Evolutionary conservation across 2,113 vertebrate genomes (phyloP).

Genomic region (Myodes glareolus): DNA sequence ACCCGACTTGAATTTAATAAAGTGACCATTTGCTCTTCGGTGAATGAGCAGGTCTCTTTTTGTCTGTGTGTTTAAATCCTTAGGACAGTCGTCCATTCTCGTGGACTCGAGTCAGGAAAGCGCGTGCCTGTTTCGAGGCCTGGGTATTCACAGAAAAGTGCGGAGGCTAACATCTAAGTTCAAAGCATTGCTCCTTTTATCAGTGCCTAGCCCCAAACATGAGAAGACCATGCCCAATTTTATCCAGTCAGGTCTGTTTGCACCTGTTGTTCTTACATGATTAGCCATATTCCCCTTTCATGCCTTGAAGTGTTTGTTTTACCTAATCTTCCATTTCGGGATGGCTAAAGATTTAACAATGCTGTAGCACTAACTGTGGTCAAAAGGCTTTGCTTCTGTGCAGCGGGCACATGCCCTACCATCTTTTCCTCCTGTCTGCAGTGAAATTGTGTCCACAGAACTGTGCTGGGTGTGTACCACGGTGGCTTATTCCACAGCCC

Average conservation of each 20-base stretch:
- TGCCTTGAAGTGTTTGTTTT: neutral
- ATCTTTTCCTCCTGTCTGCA: neutral
- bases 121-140: too few relatives aligned
- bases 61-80: too few relatives aligned
- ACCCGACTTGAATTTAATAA: too few relatives aligned
- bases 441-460: neutral
- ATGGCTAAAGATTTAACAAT: neutral
- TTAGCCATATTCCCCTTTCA: neutral
- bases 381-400: neutral
- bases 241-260: neutral
- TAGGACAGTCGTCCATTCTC: too few relatives aligned
- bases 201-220: neutral
- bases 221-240: neutral
- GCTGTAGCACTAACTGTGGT: neutral
- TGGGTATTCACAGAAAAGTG: too few relatives aligned
- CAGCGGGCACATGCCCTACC: fast-evolving
- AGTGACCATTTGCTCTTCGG: too few relatives aligned
- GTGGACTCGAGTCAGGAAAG: too few relatives aligned
- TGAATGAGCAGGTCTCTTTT: too few relatives aligned
- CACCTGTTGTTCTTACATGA: neutral
- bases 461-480: neutral
- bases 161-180: neutral
- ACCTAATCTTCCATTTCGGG: neutral
- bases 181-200: neutral
- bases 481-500: neutral